Base-by-base conservation (phyloP, 1,140 invertebrate genomes). In the Drosophila seguyi region DNA sequence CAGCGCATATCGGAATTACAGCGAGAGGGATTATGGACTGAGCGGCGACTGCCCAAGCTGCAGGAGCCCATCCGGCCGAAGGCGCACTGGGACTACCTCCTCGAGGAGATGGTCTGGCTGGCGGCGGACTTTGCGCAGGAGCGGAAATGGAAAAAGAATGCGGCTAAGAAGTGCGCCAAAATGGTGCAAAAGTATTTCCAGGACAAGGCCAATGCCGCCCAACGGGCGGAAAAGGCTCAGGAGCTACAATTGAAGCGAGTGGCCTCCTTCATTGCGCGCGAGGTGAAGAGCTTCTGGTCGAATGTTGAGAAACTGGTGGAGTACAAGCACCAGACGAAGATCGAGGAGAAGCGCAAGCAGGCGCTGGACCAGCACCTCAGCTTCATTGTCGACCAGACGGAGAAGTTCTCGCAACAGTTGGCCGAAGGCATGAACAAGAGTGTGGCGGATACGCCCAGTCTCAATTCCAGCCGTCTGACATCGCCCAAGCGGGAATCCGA, bases 81-180 rank as follows among this genome's bases (percentile, higher is more conserved):
- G 94, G 96, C 97, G n/a, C 99, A 99, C 92, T 99, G 98, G 98
- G 99, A 99, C 93, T 99, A 99, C 93, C 94, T 99, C 52, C 93
- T 99, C 11, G 99, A 99, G 93, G 99, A 99, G 93, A 99, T 99
- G 97, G 96, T 97, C 25, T 99, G 99, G 99, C 94, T 99, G 56
- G 97, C 98, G 39, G 97, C 97, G 20, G 99, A 99, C 93, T 99
- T 99, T 94, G 97, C 97, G 34, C 97, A 99, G 93, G 99, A 99
- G 93, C 94, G 98, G 52, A 99, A 99, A 92, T 99, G 98, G 98
- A 99, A 99, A 91, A 98, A 98, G 93, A 96, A 96, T 50, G 96
- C 97, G 10, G 98, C 98, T 0, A 98, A 97, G 93, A 99, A 99
- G 93, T 97, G 96, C 92, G 96, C 96, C 13, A 94, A 96, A 79